phyloP scores from a whole-genome alignment of 2,797 vertebrate species.

The Sebastes minor region DNA sequence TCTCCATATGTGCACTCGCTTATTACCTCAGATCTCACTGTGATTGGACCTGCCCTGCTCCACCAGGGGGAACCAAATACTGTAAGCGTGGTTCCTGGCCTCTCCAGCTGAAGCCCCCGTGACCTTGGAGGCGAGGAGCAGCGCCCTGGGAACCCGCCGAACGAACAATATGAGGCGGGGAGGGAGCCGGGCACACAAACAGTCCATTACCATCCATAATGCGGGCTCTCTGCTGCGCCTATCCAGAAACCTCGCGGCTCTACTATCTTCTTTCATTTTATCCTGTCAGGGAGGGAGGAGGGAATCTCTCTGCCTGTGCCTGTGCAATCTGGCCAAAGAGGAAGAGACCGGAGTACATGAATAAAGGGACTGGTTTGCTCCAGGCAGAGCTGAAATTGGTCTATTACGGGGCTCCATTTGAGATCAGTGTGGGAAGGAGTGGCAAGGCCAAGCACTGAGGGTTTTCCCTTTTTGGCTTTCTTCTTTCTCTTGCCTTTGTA shows the following conservation, averaged over 20 bases:
- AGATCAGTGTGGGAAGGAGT: conserved; percentile 64
- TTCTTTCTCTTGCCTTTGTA: conserved; percentile 23
- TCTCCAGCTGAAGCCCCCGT: conserved; percentile 34
- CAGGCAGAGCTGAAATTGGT: conserved; percentile 77
- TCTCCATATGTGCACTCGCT: conserved; percentile 18
- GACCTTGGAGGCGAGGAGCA: conserved; percentile 65
- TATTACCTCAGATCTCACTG: conserved; percentile 48
- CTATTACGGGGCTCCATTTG: conserved; percentile 75
- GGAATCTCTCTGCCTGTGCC: conserved; percentile 1
- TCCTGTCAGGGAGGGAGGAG: conserved; percentile 24
- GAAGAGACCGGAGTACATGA: conserved; percentile 62
- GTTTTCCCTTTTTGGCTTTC: conserved; percentile 38
- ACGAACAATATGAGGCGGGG: conserved; percentile 46
- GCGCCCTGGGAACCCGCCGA: conserved; percentile 19
- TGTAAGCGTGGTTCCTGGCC: conserved; percentile 12
- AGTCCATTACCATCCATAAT: conserved; percentile 68
- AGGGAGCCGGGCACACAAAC: conserved; percentile 53
- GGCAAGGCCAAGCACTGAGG: conserved; percentile 32
- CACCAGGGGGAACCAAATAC: conserved; percentile 64
- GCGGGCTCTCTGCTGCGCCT: conserved; percentile 31
- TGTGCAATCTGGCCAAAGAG: conserved; percentile 60
- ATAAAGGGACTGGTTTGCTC: conserved; percentile 70
- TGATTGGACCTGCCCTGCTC: conserved; percentile 48
- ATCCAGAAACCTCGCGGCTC: conserved; percentile 32
- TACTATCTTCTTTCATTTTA: conserved; percentile 57